These are phyloP conservation scores for Leptopilina drosophilae DNA, from an alignment of 2,888 invertebrate species.

Conservation along the genomic window DNA sequence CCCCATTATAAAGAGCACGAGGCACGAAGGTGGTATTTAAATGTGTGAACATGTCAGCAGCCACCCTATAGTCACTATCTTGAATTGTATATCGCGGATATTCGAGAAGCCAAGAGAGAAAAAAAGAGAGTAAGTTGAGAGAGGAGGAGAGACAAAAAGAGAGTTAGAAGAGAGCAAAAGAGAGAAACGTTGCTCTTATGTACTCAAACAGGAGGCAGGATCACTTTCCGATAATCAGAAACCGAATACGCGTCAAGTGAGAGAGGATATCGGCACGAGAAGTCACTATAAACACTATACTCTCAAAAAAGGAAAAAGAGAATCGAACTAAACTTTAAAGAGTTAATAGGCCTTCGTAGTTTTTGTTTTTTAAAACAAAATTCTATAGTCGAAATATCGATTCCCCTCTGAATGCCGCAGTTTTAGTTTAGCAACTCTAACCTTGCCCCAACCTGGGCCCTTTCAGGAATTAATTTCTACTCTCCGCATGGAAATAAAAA, in stretches of 20 bases:
- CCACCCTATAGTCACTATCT: conserved; percentile 27
- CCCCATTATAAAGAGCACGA: conserved; percentile 21
- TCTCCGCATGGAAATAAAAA: too few relatives aligned
- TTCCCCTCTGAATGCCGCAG: too few relatives aligned
- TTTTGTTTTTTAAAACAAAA: too few relatives aligned
- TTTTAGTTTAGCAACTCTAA: too few relatives aligned
- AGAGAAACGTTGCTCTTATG: background rate
- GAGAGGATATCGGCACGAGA: background rate
- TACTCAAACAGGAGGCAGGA: conserved; percentile 47
- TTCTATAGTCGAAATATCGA: too few relatives aligned
- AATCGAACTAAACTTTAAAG: background rate
- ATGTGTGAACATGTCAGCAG: conserved; percentile 31
- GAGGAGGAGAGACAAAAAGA: too few relatives aligned
- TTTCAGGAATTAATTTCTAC: too few relatives aligned
- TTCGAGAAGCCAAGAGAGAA: background rate
- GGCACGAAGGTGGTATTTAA: conserved; percentile 34
- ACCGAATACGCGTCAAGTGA: conserved; percentile 57
- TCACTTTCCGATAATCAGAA: conserved; percentile 70
- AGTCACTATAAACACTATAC: background rate
- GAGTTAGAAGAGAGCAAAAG: too few relatives aligned
- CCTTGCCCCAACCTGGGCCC: too few relatives aligned
- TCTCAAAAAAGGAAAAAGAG: conserved; percentile 29
- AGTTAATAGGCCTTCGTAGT: too few relatives aligned
- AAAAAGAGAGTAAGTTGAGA: too few relatives aligned
- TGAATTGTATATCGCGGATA: conserved; percentile 40